Evolutionary conservation across 2,113 vertebrate genomes (phyloP).

Genomic region (Ictalurus furcatus): DNA sequence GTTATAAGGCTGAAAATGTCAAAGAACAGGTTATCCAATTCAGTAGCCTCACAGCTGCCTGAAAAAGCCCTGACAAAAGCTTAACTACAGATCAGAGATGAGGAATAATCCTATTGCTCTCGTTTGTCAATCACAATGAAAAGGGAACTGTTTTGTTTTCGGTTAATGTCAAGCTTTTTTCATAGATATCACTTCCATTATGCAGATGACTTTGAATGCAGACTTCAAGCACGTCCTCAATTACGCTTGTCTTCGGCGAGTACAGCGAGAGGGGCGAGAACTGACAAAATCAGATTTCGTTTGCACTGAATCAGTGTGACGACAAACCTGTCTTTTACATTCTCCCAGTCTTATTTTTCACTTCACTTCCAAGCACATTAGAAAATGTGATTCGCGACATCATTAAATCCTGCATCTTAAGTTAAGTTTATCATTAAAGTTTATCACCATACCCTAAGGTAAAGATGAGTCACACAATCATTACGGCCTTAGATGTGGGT

Average conservation of each 20-base stretch:
- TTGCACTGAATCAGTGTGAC: slow-evolving; percentile 6
- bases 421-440: slow-evolving; percentile 1
- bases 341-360: too few relatives aligned
- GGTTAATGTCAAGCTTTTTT: slow-evolving; percentile 35
- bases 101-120: slow-evolving; percentile 52
- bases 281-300: slow-evolving; percentile 10
- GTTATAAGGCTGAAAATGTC: slow-evolving; percentile 58
- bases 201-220: slow-evolving; percentile 31
- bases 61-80: slow-evolving; percentile 58
- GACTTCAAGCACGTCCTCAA: slow-evolving; percentile 12
- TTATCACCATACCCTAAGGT: neutral
- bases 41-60: slow-evolving; percentile 41
- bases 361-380: neutral
- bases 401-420: slow-evolving; percentile 10
- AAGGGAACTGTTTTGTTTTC: slow-evolving; percentile 42
- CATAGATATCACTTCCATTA: slow-evolving; percentile 38
- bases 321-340: neutral
- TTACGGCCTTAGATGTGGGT: slow-evolving; percentile 7
- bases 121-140: slow-evolving; percentile 55
- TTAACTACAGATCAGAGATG: slow-evolving; percentile 56
- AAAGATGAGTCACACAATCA: neutral
- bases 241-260: slow-evolving; percentile 16
- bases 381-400: slow-evolving; percentile 1
- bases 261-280: neutral
- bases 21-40: slow-evolving; percentile 53